phyloP scores from a whole-genome alignment of 2,113 vertebrate species.

The Sebastes fasciatus region DNA sequence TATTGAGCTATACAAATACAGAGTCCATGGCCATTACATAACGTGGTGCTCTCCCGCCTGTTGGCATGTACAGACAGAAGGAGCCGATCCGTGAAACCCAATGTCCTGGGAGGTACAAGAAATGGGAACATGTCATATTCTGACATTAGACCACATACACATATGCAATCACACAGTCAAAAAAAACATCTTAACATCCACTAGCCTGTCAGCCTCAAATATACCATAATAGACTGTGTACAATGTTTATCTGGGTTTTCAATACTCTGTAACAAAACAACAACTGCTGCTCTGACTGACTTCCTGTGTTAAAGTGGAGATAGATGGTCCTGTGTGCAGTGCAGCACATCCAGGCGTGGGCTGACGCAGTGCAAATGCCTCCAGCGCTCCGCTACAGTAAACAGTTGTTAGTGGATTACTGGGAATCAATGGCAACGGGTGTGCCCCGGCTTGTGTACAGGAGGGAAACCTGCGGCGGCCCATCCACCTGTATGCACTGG shows the following conservation, averaged over 20 bases:
- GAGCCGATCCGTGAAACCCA: background rate
- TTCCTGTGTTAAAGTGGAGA: slow-evolving; percentile 40
- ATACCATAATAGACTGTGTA: slow-evolving; percentile 29
- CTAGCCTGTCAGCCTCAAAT: slow-evolving; percentile 16
- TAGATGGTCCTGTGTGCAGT: slow-evolving; percentile 48
- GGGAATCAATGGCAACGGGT: slow-evolving; percentile 57
- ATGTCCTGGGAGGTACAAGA: background rate
- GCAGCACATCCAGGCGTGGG: slow-evolving; percentile 50
- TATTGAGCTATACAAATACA: background rate
- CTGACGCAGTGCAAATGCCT: slow-evolving; percentile 54
- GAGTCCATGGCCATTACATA: background rate
- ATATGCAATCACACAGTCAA: background rate
- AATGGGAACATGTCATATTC: slow-evolving; percentile 6
- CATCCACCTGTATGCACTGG: slow-evolving; percentile 36
- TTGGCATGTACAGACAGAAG: background rate
- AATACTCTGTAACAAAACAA: slow-evolving; percentile 30
- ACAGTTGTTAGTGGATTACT: slow-evolving; percentile 70
- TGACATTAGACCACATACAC: slow-evolving; percentile 11
- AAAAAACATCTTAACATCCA: slow-evolving; percentile 32
- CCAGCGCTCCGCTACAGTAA: slow-evolving; percentile 55
- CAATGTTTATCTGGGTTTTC: slow-evolving; percentile 34
- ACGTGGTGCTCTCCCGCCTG: background rate
- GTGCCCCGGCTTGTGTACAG: background rate
- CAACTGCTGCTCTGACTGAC: slow-evolving; percentile 31
- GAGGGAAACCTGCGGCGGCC: slow-evolving; percentile 19